Evolutionary conservation across 2,888 invertebrate genomes (phyloP).

Genomic region (Dioctria linearis): DNA sequence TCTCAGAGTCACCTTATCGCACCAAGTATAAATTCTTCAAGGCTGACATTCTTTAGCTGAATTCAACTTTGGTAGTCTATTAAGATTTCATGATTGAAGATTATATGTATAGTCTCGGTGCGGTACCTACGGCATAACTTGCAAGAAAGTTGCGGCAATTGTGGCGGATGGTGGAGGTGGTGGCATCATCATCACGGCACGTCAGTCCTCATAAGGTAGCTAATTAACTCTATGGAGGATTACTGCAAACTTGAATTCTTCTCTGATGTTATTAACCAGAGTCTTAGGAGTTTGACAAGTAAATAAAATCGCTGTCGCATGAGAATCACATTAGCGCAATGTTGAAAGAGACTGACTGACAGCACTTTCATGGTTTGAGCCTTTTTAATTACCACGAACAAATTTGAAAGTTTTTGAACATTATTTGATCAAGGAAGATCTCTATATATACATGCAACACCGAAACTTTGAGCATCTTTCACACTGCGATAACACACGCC

Average conservation of each 20-base stretch:
- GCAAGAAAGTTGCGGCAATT: slow-evolving; percentile 7
- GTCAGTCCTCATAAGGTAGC: slow-evolving; percentile 41
- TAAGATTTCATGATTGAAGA: slow-evolving; percentile 50
- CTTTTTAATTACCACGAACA: slow-evolving; percentile 31
- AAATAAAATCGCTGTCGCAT: slow-evolving; percentile 39
- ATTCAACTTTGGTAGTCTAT: slow-evolving; percentile 44
- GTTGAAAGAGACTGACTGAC: neutral
- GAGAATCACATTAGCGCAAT: slow-evolving; percentile 35
- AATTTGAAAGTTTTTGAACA: neutral
- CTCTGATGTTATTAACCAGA: slow-evolving; percentile 34
- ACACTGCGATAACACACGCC: too few species aligned
- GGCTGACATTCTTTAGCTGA: slow-evolving; percentile 30
- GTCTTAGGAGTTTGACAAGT: slow-evolving; percentile 35
- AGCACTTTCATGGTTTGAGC: slow-evolving; percentile 21
- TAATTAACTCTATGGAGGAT: slow-evolving; percentile 43
- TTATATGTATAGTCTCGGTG: neutral
- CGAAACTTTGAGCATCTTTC: too few species aligned
- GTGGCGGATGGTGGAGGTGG: slow-evolving; percentile 14
- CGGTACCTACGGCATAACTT: too few species aligned
- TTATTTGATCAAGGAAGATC: too few species aligned
- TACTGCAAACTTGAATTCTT: slow-evolving; percentile 8
- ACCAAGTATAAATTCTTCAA: slow-evolving; percentile 37
- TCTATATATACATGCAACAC: too few species aligned
- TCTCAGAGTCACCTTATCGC: slow-evolving; percentile 44
- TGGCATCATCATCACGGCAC: slow-evolving; percentile 30